Evolutionary conservation across 2,888 invertebrate species (phyloP), one percentile per base, ranked within the genome.

Genomic region (Rhagophthalmus giganteus): DNA sequence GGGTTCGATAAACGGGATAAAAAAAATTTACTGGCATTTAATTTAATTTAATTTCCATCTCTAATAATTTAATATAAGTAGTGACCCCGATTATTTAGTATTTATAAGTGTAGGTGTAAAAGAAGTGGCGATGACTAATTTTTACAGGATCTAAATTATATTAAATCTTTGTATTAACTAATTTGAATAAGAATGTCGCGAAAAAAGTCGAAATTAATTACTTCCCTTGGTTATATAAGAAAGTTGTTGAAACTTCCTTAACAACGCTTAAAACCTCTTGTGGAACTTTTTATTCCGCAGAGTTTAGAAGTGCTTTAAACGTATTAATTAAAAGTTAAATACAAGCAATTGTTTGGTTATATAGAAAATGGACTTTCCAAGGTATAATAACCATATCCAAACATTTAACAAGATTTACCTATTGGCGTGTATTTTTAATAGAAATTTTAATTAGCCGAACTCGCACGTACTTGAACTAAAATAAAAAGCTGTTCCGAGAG

Each of bases 261-360:
- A 46, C 46, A 37, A 46, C 30, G 15, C 9, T 25, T 30, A 38
- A 44, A 38, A 38, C 46, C 31, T 32, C 46, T 14, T 38, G 13
- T 14, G 30, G 25, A 46, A 46, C 30, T 46, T 46, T 46, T 46
- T 46, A 46, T 46, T 46, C 37, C 20, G 16, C 9, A 20, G n/a
- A 37, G 37, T 25, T 32, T 31, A 26, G 20, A 28, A 38, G 31
- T 31, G 37, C 32, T 37, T 38, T 46, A 25, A 46, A 38, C 30
- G 31, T 32, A 46, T 28, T 46, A 46, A 46, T 46, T 46, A 46
- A 46, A 46, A 46, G 46, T 46, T 46, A 38, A 46, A 46, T 46
- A 46, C 32, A 35, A 25, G 31, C 32, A 46, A 38, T 46, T 46
- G 46, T 46, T 46, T 8, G 10, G 26, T 30, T 35, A 13, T 38